A percentile compares a stretch with the other conserved stretches of the same genome.
These are phyloP conservation scores for Leptopilina boulardi DNA, from an alignment of 1,140 invertebrate genomes.

Conservation along the genomic window DNA sequence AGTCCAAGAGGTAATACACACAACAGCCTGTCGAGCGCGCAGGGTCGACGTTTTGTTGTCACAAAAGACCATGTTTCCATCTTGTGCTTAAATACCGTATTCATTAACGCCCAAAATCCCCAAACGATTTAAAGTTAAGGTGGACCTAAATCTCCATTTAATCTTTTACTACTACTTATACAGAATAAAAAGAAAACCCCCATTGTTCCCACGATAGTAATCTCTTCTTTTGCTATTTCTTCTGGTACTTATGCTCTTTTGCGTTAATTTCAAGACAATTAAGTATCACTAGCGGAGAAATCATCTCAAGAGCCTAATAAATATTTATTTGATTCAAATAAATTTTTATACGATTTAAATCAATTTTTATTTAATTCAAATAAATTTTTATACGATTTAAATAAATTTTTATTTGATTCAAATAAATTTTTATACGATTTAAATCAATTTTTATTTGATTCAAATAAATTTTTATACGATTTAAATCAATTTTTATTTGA, in stretches of 20 bases:
- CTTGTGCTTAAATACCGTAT: slow-evolving; percentile 26
- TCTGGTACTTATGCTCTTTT: background rate
- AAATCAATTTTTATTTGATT: too few relatives aligned
- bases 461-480: too few relatives aligned
- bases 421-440: too few relatives aligned
- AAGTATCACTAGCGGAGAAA: too few relatives aligned
- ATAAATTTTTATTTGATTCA: too few relatives aligned
- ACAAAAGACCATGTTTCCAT: slow-evolving; percentile 38
- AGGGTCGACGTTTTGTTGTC: slow-evolving; percentile 37
- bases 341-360: too few relatives aligned
- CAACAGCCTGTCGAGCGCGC: slow-evolving; percentile 38
- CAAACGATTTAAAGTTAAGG: slow-evolving; percentile 10
- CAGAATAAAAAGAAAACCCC: background rate
- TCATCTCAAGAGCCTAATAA: too few relatives aligned
- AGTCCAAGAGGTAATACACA: slow-evolving; percentile 34
- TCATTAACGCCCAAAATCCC: slow-evolving; percentile 4
- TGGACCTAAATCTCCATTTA: slow-evolving; percentile 22
- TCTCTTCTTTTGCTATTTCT: background rate
- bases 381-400: too few relatives aligned
- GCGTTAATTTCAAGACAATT: background rate
- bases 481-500: too few relatives aligned
- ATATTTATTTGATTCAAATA: too few relatives aligned
- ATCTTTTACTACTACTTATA: background rate
- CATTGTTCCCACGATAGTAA: slow-evolving; percentile 6
- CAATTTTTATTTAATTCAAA: too few relatives aligned